Evolutionary conservation across 2,888 invertebrate species (phyloP), one percentile per base, ranked within the genome.

Genomic region (Dorcus hopei): DNA sequence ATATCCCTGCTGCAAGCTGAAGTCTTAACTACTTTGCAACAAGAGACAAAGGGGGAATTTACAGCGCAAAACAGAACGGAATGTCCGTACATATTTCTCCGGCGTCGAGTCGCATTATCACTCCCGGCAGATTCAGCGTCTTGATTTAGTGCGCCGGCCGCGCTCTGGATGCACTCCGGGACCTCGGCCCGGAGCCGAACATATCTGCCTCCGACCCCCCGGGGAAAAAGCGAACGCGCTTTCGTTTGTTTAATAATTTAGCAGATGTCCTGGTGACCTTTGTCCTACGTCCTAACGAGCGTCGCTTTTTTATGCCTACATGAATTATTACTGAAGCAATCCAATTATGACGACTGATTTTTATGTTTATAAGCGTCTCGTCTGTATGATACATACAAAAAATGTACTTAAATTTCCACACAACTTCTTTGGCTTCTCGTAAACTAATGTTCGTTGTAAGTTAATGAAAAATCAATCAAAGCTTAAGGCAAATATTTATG

Each of bases 81-180:
- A 66, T 66, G 63, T 58, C 57, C 62, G 65, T 68, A 64, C 66
- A 69, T 70, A 70, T 68, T 70, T 70, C 70, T 68, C 65, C 53
- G 23, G 65, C 64, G 70, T 68, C 66, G 63, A 67, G 63, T 69
- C 66, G 71, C 61, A 70, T 72, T 72, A 72, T 72, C 71, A 70
- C 71, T 69, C 71, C 71, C 72, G 63, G 65, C 67, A 69, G 70
- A 69, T 68, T 71, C 66, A 66, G 58, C 64, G 61, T 67, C 69
- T 71, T 72, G 72, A 72, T 72, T 72, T 71, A 72, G 59, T 64
- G 61, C 65, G 42, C 59, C 56, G 54, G 41, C 55, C 54, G 52
- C 61, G 26, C 26, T 33, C 26, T 33, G 52, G 57, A 58, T 65
- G 59, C 61, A 56, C 56, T 50, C 48, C 43, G 54, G 58, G 54